phyloP scores from a whole-genome alignment of 2,797 vertebrate genomes.

The Gallinago solitaria region DNA sequence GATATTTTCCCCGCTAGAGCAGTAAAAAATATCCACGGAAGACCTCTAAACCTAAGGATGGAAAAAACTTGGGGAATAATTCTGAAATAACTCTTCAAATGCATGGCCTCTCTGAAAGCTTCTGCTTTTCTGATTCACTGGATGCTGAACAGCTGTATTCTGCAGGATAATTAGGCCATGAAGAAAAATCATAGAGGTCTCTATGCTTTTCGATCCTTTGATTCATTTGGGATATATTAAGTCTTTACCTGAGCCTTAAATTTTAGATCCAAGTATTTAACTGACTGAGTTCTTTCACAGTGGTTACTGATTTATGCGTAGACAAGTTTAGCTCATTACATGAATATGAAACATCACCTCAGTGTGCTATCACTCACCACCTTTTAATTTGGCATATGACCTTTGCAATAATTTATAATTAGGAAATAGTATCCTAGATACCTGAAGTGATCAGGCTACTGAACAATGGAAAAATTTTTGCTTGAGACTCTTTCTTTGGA shows the following conservation, averaged over 20 bases:
- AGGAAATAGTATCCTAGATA: slow-evolving; percentile 7
- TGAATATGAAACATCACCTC: slow-evolving; percentile 14
- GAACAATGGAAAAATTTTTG: not conserved
- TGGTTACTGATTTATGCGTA: not conserved
- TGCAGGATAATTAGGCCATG: not conserved
- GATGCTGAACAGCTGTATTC: not conserved
- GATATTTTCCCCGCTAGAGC: not conserved
- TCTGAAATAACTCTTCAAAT: not conserved
- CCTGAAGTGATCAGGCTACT: not conserved
- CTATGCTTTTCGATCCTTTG: not conserved
- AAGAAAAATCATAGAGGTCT: not conserved
- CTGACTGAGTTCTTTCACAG: not conserved
- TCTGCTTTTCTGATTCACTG: not conserved
- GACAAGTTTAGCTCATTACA: not conserved
- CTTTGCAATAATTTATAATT: slow-evolving; percentile 19
- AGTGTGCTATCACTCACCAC: not conserved
- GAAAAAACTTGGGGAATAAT: not conserved
- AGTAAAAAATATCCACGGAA: not conserved
- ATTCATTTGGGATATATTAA: not conserved
- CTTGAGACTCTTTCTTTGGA: not conserved
- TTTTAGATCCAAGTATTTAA: not conserved
- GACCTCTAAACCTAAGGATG: not conserved
- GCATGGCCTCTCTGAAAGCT: not conserved
- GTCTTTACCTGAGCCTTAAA: not conserved
- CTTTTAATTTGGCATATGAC: slow-evolving; percentile 8